These are phyloP conservation scores for Crioceris asparagi DNA, from an alignment of 2,888 invertebrate species.

Conservation along the genomic window DNA sequence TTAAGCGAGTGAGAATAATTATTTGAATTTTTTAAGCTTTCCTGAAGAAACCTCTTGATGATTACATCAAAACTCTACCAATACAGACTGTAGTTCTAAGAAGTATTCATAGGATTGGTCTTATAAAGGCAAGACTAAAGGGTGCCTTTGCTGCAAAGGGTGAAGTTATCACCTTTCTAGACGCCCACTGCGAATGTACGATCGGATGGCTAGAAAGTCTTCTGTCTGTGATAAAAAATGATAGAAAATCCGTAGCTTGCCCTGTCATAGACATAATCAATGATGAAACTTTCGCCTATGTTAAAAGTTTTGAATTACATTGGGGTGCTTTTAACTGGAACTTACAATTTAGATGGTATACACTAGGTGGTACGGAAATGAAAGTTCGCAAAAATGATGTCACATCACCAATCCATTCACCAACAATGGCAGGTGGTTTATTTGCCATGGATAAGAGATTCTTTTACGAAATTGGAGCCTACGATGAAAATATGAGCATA, in stretches of 20 bases:
- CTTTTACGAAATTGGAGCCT: constrained; percentile 72
- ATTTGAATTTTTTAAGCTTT: constrained; percentile 43
- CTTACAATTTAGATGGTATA: constrained; percentile 77
- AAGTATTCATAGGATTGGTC: constrained; percentile 56
- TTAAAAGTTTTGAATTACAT: constrained; percentile 88
- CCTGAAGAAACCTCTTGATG: constrained; percentile 52
- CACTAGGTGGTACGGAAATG: constrained; percentile 56
- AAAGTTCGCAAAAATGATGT: constrained; percentile 50
- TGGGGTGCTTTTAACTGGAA: constrained; percentile 99
- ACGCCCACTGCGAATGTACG: constrained; percentile 90
- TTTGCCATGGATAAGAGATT: constrained; percentile 78
- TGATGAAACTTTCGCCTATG: constrained; percentile 92
- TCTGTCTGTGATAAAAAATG: constrained; percentile 44
- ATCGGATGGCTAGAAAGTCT: constrained; percentile 54
- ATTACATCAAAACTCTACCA: constrained; percentile 51
- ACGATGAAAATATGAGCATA: constrained; percentile 66
- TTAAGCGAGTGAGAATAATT: no score
- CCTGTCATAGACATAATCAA: constrained; percentile 92
- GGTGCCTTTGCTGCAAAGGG: constrained; percentile 65
- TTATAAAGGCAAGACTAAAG: constrained; percentile 71
- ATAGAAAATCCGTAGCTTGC: constrained; percentile 57
- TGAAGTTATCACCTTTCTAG: constrained; percentile 76
- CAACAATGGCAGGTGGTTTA: constrained; percentile 92
- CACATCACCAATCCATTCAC: constrained; percentile 63
- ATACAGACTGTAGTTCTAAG: constrained; percentile 57